Percentiles rank a stretch among this genome's conserved stretches.
Conservation (phyloP, 2,888 invertebrate species). For the Sabatieria punctata region DNA sequence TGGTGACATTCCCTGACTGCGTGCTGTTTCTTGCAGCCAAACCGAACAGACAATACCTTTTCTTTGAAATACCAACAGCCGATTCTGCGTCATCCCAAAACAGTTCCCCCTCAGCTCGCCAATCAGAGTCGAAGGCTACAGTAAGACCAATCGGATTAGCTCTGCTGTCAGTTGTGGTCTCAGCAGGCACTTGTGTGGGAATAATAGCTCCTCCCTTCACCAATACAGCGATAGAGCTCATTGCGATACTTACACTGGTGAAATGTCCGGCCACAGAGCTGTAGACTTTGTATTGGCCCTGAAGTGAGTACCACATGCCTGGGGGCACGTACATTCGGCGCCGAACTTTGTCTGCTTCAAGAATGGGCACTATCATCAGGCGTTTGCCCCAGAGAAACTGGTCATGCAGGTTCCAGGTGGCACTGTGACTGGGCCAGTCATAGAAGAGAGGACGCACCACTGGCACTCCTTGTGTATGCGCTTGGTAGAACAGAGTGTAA, state of each 20-base stretch:
- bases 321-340: too few relatives aligned
- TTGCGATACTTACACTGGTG: neutral
- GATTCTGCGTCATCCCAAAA: neutral
- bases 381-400: too few relatives aligned
- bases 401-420: too few relatives aligned
- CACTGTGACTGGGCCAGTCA: too few relatives aligned
- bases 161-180: neutral
- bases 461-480: too few relatives aligned
- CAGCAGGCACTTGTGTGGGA: neutral
- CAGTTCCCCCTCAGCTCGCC: neutral
- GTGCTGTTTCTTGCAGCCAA: too few relatives aligned
- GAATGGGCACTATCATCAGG: too few relatives aligned
- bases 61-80: neutral
- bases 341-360: too few relatives aligned
- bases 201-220: neutral
- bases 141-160: neutral
- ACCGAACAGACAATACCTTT: neutral
- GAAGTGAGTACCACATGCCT: neutral
- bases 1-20: too few relatives aligned
- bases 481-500: too few relatives aligned
- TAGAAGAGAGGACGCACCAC: too few relatives aligned
- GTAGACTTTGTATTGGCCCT: neutral
- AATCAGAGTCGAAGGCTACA: neutral
- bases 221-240: neutral
- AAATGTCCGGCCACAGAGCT: neutral